Evolutionary conservation across 2,113 vertebrate species (phyloP).

Genomic region (Corythornis madagascariensis): DNA sequence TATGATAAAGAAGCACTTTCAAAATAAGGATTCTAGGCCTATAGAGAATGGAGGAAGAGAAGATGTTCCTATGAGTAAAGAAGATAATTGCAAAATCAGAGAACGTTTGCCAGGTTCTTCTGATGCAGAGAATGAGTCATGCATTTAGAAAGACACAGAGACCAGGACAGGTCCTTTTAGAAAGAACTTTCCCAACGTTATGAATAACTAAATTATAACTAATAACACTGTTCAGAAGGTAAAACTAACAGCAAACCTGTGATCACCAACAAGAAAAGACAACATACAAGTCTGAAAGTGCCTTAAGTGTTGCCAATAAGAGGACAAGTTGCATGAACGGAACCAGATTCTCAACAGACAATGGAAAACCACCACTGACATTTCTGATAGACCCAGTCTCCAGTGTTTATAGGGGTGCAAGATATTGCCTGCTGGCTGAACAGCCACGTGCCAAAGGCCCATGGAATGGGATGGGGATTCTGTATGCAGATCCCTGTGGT

Average conservation of each 20-base stretch:
- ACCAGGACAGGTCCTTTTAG: background rate
- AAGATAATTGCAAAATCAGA: conserved; percentile 14
- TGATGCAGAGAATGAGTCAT: conserved; percentile 44
- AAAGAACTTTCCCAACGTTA: background rate
- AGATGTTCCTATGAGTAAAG: conserved; percentile 16
- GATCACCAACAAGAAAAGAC: background rate
- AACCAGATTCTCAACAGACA: background rate
- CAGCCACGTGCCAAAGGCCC: background rate
- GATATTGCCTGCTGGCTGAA: background rate
- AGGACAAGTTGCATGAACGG: background rate
- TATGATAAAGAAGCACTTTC: conserved; percentile 62
- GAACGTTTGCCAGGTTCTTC: background rate
- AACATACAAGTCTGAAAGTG: background rate
- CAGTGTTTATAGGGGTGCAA: background rate
- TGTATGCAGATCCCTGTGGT: rapidly evolving
- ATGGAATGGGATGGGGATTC: background rate
- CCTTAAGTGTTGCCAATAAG: background rate
- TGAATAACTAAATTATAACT: background rate
- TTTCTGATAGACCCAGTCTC: background rate
- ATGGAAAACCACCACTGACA: background rate
- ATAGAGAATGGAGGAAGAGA: conserved; percentile 46
- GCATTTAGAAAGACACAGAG: conserved; percentile 44
- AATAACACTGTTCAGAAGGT: background rate
- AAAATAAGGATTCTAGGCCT: conserved; percentile 29
- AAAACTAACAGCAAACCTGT: background rate